Conservation (phyloP, 2,113 vertebrate species). For the Myodes glareolus region DNA sequence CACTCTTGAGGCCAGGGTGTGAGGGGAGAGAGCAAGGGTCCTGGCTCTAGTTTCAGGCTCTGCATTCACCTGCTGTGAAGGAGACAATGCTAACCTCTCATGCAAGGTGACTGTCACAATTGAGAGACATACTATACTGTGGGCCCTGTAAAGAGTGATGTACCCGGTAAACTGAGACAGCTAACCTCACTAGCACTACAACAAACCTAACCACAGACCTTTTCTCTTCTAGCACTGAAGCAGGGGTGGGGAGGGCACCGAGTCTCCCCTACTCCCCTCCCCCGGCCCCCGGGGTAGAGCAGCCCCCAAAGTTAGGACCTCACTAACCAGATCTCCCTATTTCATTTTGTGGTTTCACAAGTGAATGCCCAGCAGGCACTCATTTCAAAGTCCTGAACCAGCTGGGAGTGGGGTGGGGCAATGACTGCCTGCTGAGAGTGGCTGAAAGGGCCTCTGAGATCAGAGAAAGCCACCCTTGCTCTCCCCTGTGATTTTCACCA, state of each 20-base stretch:
- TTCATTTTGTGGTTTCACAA: conserved; percentile 73
- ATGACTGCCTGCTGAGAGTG: conserved; percentile 67
- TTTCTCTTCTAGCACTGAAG: conserved; percentile 7
- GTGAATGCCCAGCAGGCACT: conserved; percentile 76
- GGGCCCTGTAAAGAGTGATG: neutral
- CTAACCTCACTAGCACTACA: neutral
- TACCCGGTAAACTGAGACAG: neutral
- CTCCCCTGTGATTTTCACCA: conserved; percentile 77
- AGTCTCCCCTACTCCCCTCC: neutral
- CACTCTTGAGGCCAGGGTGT: neutral
- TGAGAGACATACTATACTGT: neutral
- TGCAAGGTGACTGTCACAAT: neutral
- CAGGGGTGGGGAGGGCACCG: neutral
- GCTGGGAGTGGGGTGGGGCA: neutral
- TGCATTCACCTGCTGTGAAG: conserved; percentile 1
- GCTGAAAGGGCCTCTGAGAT: conserved; percentile 75
- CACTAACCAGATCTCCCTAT: conserved; percentile 35
- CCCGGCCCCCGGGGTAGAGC: neutral
- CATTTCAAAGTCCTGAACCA: conserved; percentile 78
- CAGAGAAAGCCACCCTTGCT: conserved; percentile 74
- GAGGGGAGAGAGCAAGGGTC: conserved; percentile 29
- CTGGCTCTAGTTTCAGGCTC: conserved; percentile 3
- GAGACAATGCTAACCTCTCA: neutral
- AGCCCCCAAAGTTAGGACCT: conserved; percentile 60
- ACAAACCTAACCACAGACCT: conserved; percentile 1